These are phyloP conservation scores for Equus przewalskii DNA, from an alignment of 2,113 vertebrate species.

Conservation along the genomic window DNA sequence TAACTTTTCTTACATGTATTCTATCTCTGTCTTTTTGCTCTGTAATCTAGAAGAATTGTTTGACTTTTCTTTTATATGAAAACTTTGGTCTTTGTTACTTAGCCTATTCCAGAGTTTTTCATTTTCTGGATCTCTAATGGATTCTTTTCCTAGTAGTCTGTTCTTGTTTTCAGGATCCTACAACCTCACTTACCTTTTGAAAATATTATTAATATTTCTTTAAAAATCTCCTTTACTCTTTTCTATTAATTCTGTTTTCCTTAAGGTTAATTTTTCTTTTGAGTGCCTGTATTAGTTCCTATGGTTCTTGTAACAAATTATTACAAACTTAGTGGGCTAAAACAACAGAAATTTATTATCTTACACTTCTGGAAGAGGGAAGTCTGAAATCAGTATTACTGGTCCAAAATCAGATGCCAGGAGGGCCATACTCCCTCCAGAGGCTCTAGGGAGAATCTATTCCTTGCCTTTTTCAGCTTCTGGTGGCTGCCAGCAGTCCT, in stretches of 20 bases:
- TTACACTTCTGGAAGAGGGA: neutral
- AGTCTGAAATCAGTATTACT: neutral
- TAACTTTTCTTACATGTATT: neutral
- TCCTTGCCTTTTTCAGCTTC: neutral
- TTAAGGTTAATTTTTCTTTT: neutral
- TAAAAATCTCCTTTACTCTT: neutral
- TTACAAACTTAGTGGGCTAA: neutral
- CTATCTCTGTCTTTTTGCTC: neutral
- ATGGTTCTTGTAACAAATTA: neutral
- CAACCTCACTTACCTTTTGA: neutral
- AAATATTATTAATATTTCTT: neutral
- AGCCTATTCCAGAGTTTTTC: neutral
- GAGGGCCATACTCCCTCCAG: neutral
- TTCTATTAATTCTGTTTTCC: neutral
- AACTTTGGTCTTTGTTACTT: neutral
- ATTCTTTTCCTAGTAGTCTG: neutral
- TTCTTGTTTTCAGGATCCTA: constrained; percentile 27
- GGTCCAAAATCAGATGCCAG: neutral
- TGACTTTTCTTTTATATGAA: neutral
- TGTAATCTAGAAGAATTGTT: neutral
- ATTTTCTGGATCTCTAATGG: neutral
- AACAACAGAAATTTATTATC: neutral
- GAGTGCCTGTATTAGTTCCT: neutral
- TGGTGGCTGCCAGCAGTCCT: neutral
- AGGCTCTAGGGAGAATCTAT: neutral